Percentiles rank a stretch among this genome's conserved stretches.
Evolutionary conservation across 2,113 vertebrate species (phyloP).

Genomic region (Nothocercus nigrocapillus): DNA sequence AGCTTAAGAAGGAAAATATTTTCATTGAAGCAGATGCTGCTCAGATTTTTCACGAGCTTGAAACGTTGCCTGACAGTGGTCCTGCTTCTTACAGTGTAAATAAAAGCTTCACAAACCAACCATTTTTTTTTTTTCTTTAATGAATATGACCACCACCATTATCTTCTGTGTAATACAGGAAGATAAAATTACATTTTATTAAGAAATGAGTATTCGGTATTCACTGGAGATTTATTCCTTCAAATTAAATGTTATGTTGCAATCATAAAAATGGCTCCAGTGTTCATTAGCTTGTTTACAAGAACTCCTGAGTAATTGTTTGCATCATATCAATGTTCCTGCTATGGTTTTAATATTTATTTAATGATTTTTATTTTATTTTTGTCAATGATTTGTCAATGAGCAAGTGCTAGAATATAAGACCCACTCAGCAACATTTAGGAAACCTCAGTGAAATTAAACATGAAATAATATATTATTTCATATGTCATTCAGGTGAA

Average conservation of each 20-base stretch:
- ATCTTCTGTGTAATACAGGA: neutral
- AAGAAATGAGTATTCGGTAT: neutral
- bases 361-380: neutral
- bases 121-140: neutral
- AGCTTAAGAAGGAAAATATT: constrained; percentile 42
- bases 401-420: neutral
- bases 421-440: neutral
- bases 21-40: constrained; percentile 16
- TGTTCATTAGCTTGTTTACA: neutral
- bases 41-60: neutral
- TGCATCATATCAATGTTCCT: neutral
- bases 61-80: constrained; percentile 4
- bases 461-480: neutral
- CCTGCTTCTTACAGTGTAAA: neutral
- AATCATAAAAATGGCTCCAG: neutral
- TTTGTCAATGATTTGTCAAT: neutral
- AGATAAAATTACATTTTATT: neutral
- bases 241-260: neutral
- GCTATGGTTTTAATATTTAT: neutral
- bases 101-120: neutral
- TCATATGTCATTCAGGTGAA: neutral
- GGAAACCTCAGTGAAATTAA: neutral
- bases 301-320: neutral
- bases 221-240: neutral
- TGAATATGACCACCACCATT: neutral